phyloP scores from a whole-genome alignment of 2,797 vertebrate genomes.

The Eulemur rubriventer region DNA sequence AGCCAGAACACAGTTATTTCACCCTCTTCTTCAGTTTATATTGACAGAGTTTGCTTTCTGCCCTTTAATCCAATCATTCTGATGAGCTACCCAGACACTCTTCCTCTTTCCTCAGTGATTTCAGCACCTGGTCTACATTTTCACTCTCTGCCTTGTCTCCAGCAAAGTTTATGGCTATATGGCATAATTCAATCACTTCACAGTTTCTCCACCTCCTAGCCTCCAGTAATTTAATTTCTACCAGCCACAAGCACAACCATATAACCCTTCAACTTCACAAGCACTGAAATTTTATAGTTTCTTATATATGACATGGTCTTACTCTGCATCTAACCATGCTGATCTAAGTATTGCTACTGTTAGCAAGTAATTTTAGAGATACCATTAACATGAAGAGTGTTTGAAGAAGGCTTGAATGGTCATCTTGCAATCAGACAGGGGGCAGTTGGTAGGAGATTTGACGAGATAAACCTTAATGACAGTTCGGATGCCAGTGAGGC shows the following conservation, averaged over 20 bases:
- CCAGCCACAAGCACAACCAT: neutral
- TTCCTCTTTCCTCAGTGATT: neutral
- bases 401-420: neutral
- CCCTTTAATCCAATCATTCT: neutral
- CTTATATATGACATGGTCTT: neutral
- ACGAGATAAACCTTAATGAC: neutral
- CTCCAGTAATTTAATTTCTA: slow-evolving; percentile 40
- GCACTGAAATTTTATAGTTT: neutral
- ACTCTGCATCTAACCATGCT: neutral
- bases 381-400: neutral
- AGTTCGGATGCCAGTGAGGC: neutral
- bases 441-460: neutral
- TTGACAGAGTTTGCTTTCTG: neutral
- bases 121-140: slow-evolving; percentile 20
- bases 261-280: neutral
- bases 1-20: neutral
- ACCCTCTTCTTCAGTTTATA: neutral
- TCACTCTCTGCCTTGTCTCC: neutral
- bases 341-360: neutral
- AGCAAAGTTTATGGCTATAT: neutral
- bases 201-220: neutral
- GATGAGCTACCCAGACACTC: neutral
- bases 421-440: neutral
- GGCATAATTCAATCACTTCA: slow-evolving; percentile 10
- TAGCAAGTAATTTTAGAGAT: neutral